phyloP scores from a whole-genome alignment of 2,888 invertebrate species.

The Campopleginae sp. region DNA sequence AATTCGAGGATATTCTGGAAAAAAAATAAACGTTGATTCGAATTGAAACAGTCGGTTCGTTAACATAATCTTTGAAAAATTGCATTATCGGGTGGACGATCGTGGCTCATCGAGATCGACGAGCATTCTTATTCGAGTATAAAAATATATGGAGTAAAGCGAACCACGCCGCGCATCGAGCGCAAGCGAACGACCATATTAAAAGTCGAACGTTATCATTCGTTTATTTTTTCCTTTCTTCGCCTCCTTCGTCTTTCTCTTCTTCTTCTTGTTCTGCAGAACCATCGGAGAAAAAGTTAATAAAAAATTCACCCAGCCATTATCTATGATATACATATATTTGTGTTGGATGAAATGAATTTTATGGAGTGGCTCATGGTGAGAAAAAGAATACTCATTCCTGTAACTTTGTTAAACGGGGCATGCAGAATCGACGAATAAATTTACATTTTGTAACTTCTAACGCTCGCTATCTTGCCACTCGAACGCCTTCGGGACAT shows the following conservation, averaged over 20 bases:
- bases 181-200: neutral
- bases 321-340: slow-evolving; percentile 5
- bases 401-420: slow-evolving; percentile 60
- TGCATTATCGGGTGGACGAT: neutral
- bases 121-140: slow-evolving; percentile 22
- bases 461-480: slow-evolving; percentile 18
- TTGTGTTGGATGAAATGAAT: neutral
- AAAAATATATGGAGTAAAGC: slow-evolving; percentile 35
- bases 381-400: slow-evolving; percentile 54
- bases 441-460: slow-evolving; percentile 70
- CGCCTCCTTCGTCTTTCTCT: neutral
- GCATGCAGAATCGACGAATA: slow-evolving; percentile 67
- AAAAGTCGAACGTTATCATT: slow-evolving; percentile 26
- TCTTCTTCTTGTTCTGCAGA: neutral
- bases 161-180: neutral
- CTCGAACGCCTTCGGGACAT: slow-evolving; percentile 43
- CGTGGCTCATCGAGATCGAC: slow-evolving; percentile 7
- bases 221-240: neutral
- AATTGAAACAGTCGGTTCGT: slow-evolving; percentile 26
- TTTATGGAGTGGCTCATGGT: slow-evolving; percentile 22
- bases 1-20: slow-evolving; percentile 28
- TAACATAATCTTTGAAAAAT: slow-evolving; percentile 24
- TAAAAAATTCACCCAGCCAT: slow-evolving; percentile 28
- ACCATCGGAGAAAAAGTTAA: slow-evolving; percentile 1
- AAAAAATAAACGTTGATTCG: slow-evolving; percentile 18